phyloP scores from a whole-genome alignment of 64 coral and sea anemone genomes.

The Acropora yongei region DNA sequence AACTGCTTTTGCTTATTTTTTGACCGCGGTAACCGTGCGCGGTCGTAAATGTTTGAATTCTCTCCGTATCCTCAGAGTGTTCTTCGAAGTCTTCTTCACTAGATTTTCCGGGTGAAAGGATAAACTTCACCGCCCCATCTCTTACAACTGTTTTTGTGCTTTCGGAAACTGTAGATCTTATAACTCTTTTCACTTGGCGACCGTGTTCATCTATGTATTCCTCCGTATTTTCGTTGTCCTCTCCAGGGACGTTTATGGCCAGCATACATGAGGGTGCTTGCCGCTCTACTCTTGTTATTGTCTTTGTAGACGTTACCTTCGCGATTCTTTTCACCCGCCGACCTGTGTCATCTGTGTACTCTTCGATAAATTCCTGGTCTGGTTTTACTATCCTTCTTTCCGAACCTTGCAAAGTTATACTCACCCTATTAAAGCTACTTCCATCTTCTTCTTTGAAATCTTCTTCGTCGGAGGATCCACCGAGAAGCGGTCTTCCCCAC shows the following conservation, averaged over 20 bases:
- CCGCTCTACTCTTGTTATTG: conserved; percentile 24
- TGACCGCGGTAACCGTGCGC: not conserved
- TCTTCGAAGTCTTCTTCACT: conserved; percentile 8
- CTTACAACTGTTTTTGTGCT: not conserved
- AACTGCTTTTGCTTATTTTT: conserved; percentile 10
- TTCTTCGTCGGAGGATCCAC: not conserved
- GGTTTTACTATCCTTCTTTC: conserved; percentile 8
- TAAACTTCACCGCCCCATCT: conserved; percentile 37
- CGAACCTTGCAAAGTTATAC: conserved; percentile 24
- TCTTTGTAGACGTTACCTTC: conserved; percentile 65
- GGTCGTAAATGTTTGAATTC: conserved; percentile 4
- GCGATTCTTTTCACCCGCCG: conserved; percentile 66
- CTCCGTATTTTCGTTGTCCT: conserved; percentile 70
- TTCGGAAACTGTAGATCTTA: conserved; percentile 50
- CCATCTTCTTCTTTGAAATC: not conserved
- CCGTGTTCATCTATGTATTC: conserved; percentile 91
- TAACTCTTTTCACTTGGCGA: conserved; percentile 75
- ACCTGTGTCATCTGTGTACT: conserved; percentile 81
- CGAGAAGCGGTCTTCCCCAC: conserved; percentile 44
- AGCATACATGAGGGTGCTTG: not conserved
- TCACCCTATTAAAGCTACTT: not conserved
- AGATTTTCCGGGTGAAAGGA: not conserved
- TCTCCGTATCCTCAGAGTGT: conserved; percentile 1
- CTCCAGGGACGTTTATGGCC: conserved; percentile 57
- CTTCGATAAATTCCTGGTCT: conserved; percentile 60